Percentiles rank a stretch among this genome's conserved stretches.
phyloP scores from a whole-genome alignment of 2,113 vertebrate genomes.

The Anolis sagrei region DNA sequence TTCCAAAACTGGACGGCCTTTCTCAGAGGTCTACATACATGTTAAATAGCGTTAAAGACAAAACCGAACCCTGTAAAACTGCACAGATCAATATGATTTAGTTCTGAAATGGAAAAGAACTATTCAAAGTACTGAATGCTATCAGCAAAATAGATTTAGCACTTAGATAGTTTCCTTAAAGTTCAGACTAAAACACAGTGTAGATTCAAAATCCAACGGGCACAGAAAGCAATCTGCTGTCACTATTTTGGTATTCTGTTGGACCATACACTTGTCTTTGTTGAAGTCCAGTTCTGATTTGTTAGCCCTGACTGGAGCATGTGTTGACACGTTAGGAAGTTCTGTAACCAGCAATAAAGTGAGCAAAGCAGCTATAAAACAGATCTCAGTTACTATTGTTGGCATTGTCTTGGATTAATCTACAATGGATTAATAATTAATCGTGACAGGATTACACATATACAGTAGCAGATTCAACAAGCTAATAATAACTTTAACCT shows the following conservation, averaged over 20 bases:
- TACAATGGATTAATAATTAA: neutral
- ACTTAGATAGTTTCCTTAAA: too few species aligned
- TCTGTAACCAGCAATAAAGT: neutral
- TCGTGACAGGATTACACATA: neutral
- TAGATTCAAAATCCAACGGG: too few species aligned
- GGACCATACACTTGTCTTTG: neutral
- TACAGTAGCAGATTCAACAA: neutral
- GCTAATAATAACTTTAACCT: constrained; percentile 18
- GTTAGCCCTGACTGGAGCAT: neutral
- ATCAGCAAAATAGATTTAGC: too few species aligned
- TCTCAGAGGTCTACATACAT: too few species aligned
- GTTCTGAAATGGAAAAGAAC: too few species aligned
- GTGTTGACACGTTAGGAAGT: neutral
- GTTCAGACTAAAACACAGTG: too few species aligned
- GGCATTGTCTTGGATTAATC: neutral
- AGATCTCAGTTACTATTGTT: neutral
- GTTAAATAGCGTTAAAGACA: too few species aligned
- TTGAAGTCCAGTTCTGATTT: neutral
- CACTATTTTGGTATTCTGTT: neutral
- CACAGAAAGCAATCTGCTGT: too few species aligned
- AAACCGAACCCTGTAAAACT: too few species aligned
- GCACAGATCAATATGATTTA: too few species aligned
- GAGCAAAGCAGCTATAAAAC: neutral
- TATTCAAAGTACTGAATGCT: too few species aligned
- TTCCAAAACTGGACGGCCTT: too few species aligned